Base-by-base conservation (phyloP, 2,888 invertebrate species). In the Charanyca ferruginea region DNA sequence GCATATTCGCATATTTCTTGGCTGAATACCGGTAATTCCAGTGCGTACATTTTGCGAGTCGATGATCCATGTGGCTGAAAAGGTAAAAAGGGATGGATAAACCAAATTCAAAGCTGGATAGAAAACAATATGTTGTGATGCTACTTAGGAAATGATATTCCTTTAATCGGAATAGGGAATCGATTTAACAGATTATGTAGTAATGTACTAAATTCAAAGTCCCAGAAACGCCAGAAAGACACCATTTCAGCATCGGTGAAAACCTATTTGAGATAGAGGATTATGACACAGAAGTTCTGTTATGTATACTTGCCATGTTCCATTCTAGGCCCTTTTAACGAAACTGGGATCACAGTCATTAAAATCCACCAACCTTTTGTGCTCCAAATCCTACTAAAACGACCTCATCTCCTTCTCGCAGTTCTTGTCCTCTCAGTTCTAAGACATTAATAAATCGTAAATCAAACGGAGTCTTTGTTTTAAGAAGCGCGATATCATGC, bases 321-420 rank as follows among this genome's bases (percentile, higher is more conserved):
- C 9, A 32, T 32, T 2, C 9, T 32, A 3, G 7, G 9, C 32
- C 32, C 7, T 38, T 38, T 16, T 16, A 16, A n/a, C 28, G 28
- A 28, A 28, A 28, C 28, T 28, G 38, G 4, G 16, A 25, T 11
- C 9, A 11, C 11, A 11, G 32, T 32, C 32, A 32, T 6, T 35
- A 35, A 23, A 47, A 9, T 28, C 18, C 18, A 76, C 65, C 1
- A 25, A 92, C 94, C 89, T 87, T 68, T 55, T 81, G 61, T 28
- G 95, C 92, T 25, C 95, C 95, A 80, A 94, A 95, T 52, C 95
- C 95, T 22, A 91, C 80, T 63, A 95, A 77, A 65, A 85, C 74
- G 1, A 95, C 85, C 1, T 80, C 62, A 65, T 93, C 92, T n/a
- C 87, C 88, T 87, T 93, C 91, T 18, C 60, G 25, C 13, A 94